These are phyloP conservation scores for Limnothrissa miodon DNA, from an alignment of 2,113 vertebrate species.

Conservation along the genomic window DNA sequence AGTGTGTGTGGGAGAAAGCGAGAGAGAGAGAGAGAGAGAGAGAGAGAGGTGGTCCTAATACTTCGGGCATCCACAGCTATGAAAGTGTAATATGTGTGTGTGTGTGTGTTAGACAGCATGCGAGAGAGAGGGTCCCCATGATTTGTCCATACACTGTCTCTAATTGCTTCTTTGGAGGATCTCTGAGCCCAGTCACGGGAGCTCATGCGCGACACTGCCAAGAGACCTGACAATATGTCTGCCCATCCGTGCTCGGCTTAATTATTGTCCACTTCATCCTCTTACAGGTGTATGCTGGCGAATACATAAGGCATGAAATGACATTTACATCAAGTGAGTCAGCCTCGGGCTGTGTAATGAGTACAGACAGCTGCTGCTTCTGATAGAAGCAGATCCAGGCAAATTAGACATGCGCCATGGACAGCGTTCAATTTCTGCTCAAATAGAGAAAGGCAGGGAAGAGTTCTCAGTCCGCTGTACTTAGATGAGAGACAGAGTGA, in stretches of 20 bases:
- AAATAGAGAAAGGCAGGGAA: constrained; percentile 31
- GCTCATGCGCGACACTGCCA: not conserved
- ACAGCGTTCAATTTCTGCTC: constrained; percentile 29
- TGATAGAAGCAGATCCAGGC: constrained; percentile 59
- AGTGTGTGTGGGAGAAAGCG: not conserved
- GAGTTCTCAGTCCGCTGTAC: not conserved
- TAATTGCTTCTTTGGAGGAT: not conserved
- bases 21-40: not conserved
- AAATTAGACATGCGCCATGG: constrained; percentile 44
- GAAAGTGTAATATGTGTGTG: no score
- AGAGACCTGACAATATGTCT: constrained; percentile 33
- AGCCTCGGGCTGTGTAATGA: constrained; percentile 46
- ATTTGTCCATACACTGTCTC: not conserved
- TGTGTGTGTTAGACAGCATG: not conserved
- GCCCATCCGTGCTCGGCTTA: constrained; percentile 32
- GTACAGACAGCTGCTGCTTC: constrained; percentile 55
- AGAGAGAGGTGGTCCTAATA: no score
- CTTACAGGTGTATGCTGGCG: constrained; percentile 45
- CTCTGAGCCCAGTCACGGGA: not conserved
- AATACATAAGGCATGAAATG: constrained; percentile 59
- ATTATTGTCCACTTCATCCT: constrained; percentile 48
- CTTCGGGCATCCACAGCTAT: no score
- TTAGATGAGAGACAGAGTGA: not conserved
- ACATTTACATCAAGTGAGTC: constrained; percentile 61
- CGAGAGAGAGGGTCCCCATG: not conserved